phyloP scores from a whole-genome alignment of 2,113 vertebrate genomes.

The Laterallus jamaicensis region DNA sequence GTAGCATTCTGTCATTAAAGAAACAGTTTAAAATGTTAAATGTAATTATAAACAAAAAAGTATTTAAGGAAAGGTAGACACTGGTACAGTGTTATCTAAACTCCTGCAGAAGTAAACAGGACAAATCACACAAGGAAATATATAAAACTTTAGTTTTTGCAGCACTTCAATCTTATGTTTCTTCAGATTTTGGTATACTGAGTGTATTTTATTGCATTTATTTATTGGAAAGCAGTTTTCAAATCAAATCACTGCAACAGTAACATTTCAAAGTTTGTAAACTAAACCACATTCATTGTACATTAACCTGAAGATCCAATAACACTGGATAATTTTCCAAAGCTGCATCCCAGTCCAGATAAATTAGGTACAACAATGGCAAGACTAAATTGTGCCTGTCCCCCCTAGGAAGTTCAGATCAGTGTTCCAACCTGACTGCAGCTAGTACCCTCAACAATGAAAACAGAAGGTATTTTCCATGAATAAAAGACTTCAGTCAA shows the following conservation, averaged over 20 bases:
- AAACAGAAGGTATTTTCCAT: not conserved
- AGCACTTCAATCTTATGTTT: not conserved
- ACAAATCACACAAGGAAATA: not conserved
- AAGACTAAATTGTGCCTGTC: not conserved
- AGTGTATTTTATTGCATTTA: not conserved
- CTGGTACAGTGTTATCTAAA: not conserved
- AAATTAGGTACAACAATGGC: not conserved
- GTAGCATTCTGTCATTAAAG: not conserved
- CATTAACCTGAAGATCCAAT: not conserved
- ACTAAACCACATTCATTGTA: not conserved
- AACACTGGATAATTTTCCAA: not conserved
- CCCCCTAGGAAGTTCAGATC: not conserved
- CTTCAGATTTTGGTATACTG: not conserved
- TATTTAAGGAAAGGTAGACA: not conserved
- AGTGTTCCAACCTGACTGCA: not conserved
- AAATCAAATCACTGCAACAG: not conserved
- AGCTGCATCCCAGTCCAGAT: not conserved
- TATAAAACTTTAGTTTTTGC: not conserved
- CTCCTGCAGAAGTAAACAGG: not conserved
- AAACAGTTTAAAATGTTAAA: not conserved
- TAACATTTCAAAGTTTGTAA: not conserved
- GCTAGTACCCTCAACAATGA: not conserved
- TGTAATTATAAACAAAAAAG: not conserved
- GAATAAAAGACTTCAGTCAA: not conserved
- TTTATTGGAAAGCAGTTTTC: not conserved